Evolutionary conservation across 2,797 vertebrate species (phyloP).

Genomic region (Acomys russatus): DNA sequence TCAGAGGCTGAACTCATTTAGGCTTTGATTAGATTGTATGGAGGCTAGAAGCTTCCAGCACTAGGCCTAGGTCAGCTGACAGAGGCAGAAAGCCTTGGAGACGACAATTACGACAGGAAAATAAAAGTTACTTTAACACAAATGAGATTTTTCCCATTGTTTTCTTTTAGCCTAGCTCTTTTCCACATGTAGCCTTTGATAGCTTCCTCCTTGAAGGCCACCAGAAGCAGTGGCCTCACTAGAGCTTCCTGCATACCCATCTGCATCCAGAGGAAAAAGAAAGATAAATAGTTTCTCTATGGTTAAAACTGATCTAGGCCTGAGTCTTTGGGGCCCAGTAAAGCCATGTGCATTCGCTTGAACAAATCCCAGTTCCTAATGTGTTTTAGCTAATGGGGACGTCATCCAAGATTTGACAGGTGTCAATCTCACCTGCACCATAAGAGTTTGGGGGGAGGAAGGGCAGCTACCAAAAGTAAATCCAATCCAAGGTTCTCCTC

Average conservation of each 20-base stretch:
- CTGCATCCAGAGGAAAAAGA: not conserved
- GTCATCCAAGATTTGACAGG: not conserved
- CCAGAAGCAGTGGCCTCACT: not conserved
- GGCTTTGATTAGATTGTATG: too few relatives aligned
- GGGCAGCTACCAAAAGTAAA: not conserved
- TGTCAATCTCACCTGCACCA: not conserved
- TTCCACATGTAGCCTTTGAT: not conserved
- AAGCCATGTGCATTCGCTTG: not conserved
- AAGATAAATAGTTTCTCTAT: not conserved
- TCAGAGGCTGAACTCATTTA: too few relatives aligned
- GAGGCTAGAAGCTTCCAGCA: too few relatives aligned
- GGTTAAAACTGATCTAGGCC: not conserved
- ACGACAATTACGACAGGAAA: too few relatives aligned
- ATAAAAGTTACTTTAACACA: too few relatives aligned
- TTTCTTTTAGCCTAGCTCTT: not conserved
- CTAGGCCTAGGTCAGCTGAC: too few relatives aligned
- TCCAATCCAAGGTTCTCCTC: not conserved
- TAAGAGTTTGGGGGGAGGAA: slow-evolving; percentile 14
- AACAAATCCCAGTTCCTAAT: not conserved
- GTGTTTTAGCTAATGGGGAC: not conserved
- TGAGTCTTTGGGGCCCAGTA: not conserved
- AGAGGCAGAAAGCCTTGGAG: too few relatives aligned
- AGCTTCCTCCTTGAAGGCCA: not conserved
- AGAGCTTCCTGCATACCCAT: not conserved
- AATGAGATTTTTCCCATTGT: not conserved